Base-by-base conservation (phyloP, 2,113 vertebrate species). In the Malurus alboscapulatus region DNA sequence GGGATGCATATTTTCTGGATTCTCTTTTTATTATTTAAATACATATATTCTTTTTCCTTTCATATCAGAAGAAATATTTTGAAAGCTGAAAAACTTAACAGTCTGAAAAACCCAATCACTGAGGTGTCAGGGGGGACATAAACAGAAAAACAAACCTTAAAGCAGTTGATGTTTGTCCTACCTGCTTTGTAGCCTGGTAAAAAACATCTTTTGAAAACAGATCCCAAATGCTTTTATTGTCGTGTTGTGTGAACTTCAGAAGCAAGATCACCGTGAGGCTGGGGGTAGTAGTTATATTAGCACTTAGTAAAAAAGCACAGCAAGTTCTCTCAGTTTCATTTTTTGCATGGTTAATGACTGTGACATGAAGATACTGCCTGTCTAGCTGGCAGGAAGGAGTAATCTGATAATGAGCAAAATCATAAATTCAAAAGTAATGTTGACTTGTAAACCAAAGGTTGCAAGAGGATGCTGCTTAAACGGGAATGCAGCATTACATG, bases 191-290 rank as follows among this genome's bases (percentile, higher is more conserved):
- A 93, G 55, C 50, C 71, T 73, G 38, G 25, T 82, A 54, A 79
- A 92, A 88, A 66, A 54, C 54, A 54, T 47, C 59, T 87, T 94
- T 94, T 93, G 84, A 92, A 94, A 89, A 3, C 36, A 72, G 47
- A 38, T 79, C 54, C 69, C 6, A 2, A 75, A 48, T 42, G 22
- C 42, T 85, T 94, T 91, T 53, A 34, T 84, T 92, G 61, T 62
- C 38, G 8, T 10, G 27, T 77, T 54, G 30, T 42, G 47, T 45
- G 79, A 53, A 87, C 51, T 95, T 89, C 87, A 89, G 87, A 93
- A 91, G 75, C 20, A 55, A 25, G 38, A 69, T 24, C 2, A 2
- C 34, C 69, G 58, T 27, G 69, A 58, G 42, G 26, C 1, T 68
- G n/a, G 7, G 66, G 19, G 21, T 34, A 17, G 24, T 30, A 62